Evolutionary conservation across 1,140 invertebrate species (phyloP), one percentile per base, ranked within the genome.

Genomic region (Propsilocerus akamusi): DNA sequence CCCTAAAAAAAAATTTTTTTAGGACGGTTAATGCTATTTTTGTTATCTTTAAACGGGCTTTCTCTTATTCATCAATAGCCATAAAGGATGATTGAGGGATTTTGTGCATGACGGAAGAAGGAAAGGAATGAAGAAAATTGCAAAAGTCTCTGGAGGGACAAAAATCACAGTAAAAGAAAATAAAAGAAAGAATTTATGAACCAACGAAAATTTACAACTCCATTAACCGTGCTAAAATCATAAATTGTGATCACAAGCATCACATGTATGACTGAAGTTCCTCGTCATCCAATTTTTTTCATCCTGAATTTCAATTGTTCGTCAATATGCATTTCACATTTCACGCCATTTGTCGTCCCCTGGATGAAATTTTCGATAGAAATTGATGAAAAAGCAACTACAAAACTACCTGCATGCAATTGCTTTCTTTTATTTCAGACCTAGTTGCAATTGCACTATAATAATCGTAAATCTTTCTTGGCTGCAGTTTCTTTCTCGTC

Each of bases 241-340:
- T 41, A 41, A 41, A 41, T 41, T 41, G 8, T n/a, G n/a, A n/a
- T n/a, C n/a, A n/a, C n/a, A n/a, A n/a, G n/a, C 34, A 17, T 17
- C 10, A 8, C 28, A 8, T 17, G 34, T 41, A 17, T 17, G 8
- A 17, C 10, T 41, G 8, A 14, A 41, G 17, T 41, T 41, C 34
- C n/a, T n/a, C 34, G 34, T 41, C 34, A 41, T 41, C n/a, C n/a
- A n/a, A n/a, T n/a, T n/a, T n/a, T n/a, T n/a, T n/a, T n/a, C n/a
- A n/a, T n/a, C n/a, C n/a, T n/a, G n/a, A n/a, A n/a, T n/a, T n/a
- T 41, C 34, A 41, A 41, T 41, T 41, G 34, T 41, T 41, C 34
- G 34, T 41, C 34, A 41, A 41, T 20, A 41, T 41, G 34, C 34
- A 41, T n/a, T 41, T 41, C 28, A 30, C 28, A 30, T 30, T 30